A percentile compares a stretch with the other conserved stretches of the same genome.
Conservation (phyloP, 2,888 invertebrate species). For the Pseudococcus viburni region DNA sequence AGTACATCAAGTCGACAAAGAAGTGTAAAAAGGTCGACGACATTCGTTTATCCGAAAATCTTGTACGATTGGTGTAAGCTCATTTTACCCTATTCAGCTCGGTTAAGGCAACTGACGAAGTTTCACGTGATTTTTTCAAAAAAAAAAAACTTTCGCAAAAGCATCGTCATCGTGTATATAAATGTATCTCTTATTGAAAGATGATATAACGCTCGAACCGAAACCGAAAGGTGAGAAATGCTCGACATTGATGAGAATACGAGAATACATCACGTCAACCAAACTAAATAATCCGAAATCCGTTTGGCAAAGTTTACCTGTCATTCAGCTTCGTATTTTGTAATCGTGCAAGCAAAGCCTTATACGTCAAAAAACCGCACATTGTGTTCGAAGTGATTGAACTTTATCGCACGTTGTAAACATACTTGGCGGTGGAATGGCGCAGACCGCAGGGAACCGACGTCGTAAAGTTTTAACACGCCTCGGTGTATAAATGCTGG, state of each 20-base stretch:
- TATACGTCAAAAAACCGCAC: constrained; percentile 13
- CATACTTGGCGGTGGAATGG: neutral
- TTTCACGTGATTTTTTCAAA: neutral
- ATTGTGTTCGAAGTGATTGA: neutral
- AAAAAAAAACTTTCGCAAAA: neutral
- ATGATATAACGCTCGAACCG: neutral
- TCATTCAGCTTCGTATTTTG: neutral
- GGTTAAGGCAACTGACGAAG: neutral
- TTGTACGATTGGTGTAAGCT: neutral
- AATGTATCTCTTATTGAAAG: neutral
- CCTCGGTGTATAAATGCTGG: neutral
- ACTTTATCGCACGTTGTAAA: neutral
- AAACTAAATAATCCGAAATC: neutral
- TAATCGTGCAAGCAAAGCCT: neutral
- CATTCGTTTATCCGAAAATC: neutral
- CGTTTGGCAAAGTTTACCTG: constrained; percentile 21
- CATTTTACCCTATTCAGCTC: neutral
- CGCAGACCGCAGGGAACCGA: neutral
- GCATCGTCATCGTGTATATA: neutral
- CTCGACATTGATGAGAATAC: neutral
- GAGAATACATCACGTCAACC: neutral
- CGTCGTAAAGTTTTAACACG: neutral
- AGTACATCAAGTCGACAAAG: neutral
- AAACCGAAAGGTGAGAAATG: neutral
- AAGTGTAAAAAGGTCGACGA: neutral